These are phyloP conservation scores for Cynopterus sphinx DNA, from an alignment of 2,797 vertebrate species.

Conservation along the genomic window DNA sequence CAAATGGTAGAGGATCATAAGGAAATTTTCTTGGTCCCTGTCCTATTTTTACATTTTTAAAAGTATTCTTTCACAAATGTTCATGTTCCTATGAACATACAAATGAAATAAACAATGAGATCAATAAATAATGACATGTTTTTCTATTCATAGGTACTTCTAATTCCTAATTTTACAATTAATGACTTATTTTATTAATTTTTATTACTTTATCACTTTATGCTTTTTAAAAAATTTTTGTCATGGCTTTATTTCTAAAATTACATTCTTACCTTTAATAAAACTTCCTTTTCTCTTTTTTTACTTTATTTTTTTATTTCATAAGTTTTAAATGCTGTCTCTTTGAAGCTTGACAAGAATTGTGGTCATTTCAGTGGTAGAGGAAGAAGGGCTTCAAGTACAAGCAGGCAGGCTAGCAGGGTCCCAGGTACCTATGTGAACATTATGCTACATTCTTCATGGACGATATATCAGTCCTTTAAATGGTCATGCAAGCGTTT, in stretches of 20 bases:
- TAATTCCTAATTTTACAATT: neutral
- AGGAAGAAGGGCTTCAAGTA: neutral
- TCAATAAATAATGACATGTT: neutral
- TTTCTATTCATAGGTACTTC: neutral
- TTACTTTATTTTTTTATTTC: neutral
- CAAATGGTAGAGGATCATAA: neutral
- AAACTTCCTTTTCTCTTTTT: neutral
- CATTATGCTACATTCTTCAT: neutral
- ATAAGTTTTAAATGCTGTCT: neutral
- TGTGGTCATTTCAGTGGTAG: neutral
- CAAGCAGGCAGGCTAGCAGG: neutral
- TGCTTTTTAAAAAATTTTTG: neutral
- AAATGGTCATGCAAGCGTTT: neutral
- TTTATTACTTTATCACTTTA: neutral
- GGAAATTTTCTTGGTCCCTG: neutral
- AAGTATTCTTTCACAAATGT: neutral
- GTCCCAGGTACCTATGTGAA: neutral
- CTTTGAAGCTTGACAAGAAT: neutral
- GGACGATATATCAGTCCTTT: neutral
- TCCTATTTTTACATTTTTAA: neutral
- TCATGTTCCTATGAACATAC: neutral
- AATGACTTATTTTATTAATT: neutral
- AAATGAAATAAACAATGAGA: neutral
- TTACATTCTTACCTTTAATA: neutral
- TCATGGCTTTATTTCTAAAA: neutral